Evolutionary conservation across 2,113 vertebrate species (phyloP), one percentile per base, ranked within the genome.

Genomic region (Tretioscincus oriximinensis): DNA sequence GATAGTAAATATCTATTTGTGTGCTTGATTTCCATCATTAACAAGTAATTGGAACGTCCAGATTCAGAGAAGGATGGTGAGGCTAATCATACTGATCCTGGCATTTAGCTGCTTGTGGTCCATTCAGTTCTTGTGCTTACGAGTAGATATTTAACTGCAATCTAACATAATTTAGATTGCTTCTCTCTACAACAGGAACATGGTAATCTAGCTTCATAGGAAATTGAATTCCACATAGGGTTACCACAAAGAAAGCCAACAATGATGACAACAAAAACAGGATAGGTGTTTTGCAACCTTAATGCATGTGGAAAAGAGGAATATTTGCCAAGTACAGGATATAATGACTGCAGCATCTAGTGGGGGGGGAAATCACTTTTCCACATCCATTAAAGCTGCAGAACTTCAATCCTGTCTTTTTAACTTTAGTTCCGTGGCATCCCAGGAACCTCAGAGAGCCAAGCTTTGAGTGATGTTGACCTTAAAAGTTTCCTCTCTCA

Each of bases 401-500:
- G n/a, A n/a, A n/a, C n/a, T n/a, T n/a, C n/a, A n/a, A n/a, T n/a
- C 35, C 35, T 41, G 35, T 41, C 35, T 41, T 41, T 41, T 41
- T 41, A 41, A 41, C 35, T 5, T 5, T 41, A 2, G 35, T 41
- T 41, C 35, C 35, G 2, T 41, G 35, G 35, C 35, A 41, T 41
- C 35, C 35, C 5, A 4, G 35, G 35, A 41, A 41, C 5, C 35
- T 41, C 35, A 41, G 35, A 41, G 35, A 41, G 2, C 35, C 35
- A 18, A 58, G 74, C 75, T 77, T 7, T 76, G 68, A 41, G 5
- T 41, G 35, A 35, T 45, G 81, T 84, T 87, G 9, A 20, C 81
- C 26, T 47, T 49, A 67, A 77, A 78, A 68, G 82, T 80, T 76
- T 31, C 35, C 4, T 65, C 29, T 77, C 77, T 69, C 79, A 80